Percentiles rank a stretch among this genome's conserved stretches.
phyloP scores from a whole-genome alignment of 2,113 vertebrate species.

The Lophius piscatorius region DNA sequence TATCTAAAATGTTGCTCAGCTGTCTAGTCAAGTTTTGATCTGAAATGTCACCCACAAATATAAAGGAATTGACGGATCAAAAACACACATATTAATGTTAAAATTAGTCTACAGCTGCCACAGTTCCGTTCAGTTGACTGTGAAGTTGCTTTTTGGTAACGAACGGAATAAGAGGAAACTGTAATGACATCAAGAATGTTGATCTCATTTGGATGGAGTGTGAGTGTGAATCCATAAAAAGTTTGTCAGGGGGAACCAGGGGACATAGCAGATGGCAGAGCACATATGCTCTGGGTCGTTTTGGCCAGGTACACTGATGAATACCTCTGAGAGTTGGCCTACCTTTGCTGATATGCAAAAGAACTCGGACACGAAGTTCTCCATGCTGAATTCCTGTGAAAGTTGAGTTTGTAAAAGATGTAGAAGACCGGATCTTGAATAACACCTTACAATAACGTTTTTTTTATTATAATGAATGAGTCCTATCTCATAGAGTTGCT shows the following conservation, averaged over 20 bases:
- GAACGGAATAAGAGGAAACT: conserved; percentile 16
- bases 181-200: conserved; percentile 29
- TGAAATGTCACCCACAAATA: background rate
- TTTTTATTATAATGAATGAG: no score
- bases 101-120: background rate
- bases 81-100: background rate
- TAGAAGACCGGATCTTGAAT: background rate
- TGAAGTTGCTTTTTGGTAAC: background rate
- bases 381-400: background rate
- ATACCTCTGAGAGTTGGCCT: conserved; percentile 71
- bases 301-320: conserved; percentile 71
- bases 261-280: conserved; percentile 72
- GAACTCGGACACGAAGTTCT: conserved; percentile 26
- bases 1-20: no score
- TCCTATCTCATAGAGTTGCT: no score
- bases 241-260: conserved; percentile 54
- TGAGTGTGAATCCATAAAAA: conserved; percentile 53
- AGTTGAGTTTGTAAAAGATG: background rate
- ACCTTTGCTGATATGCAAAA: conserved; percentile 47
- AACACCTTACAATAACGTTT: no score
- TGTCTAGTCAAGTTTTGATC: no score
- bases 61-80: background rate
- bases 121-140: background rate
- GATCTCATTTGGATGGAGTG: conserved; percentile 44
- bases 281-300: conserved; percentile 67